Percentiles rank a stretch among this genome's conserved stretches.
Conservation (phyloP, 2,113 vertebrate genomes). For the Sclerurus mexicanus region DNA sequence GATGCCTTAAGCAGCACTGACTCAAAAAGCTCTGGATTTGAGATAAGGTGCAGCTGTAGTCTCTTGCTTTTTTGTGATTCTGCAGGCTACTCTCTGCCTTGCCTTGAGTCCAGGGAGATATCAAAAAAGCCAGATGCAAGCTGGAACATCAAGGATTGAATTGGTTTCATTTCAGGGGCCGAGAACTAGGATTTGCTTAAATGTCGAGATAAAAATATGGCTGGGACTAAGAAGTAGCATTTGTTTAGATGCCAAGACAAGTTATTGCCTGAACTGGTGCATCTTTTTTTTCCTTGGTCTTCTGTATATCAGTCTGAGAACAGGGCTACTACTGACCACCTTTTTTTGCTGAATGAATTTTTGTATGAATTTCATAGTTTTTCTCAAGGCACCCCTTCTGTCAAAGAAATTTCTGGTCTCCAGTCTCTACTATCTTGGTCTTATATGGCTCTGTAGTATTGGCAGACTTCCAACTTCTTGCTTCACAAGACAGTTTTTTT, state of each 20-base stretch:
- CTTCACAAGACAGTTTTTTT: background rate
- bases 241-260: background rate
- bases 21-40: background rate
- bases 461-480: background rate
- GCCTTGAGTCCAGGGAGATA: background rate
- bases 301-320: background rate
- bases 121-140: background rate
- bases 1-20: background rate
- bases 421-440: background rate
- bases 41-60: background rate
- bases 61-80: background rate
- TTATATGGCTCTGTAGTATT: background rate
- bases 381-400: background rate
- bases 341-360: background rate
- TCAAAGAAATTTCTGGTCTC: background rate
- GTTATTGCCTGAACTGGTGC: background rate
- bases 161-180: background rate
- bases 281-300: background rate
- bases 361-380: background rate
- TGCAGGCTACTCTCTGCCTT: background rate
- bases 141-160: background rate
- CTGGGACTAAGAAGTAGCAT: background rate
- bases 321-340: rapidly evolving
- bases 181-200: background rate
- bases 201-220: background rate